Conservation (phyloP, 2,797 vertebrate genomes). For the Sebastolobus altivelis region DNA sequence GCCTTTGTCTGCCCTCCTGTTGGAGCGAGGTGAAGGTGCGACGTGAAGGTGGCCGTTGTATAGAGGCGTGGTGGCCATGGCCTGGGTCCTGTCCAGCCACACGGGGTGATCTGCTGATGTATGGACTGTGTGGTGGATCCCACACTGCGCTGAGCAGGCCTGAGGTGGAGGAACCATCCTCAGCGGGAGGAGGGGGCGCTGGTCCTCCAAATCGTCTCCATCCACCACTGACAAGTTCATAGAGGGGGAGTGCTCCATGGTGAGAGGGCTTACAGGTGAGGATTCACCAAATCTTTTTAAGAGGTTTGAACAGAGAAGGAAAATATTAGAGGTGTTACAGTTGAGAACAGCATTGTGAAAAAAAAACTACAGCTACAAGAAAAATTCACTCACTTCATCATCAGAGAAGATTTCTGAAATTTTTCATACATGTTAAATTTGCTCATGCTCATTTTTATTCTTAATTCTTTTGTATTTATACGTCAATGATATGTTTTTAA, state of each 20-base stretch:
- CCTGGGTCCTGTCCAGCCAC: constrained; percentile 79
- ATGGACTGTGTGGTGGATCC: constrained; percentile 70
- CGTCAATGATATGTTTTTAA: not conserved
- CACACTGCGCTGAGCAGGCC: constrained; percentile 71
- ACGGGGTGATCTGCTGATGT: constrained; percentile 35
- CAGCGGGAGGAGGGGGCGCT: constrained; percentile 68
- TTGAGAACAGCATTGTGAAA: not conserved
- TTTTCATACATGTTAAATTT: not conserved
- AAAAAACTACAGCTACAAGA: not conserved
- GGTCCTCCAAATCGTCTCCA: constrained; percentile 75
- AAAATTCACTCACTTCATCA: not conserved
- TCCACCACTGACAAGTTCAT: constrained; percentile 72
- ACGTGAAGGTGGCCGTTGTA: constrained; percentile 79
- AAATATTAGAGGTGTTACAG: constrained; percentile 14
- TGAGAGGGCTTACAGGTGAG: not conserved
- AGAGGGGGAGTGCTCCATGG: constrained; percentile 78
- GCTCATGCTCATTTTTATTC: not conserved
- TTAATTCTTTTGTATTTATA: constrained; percentile 3
- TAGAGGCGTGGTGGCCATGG: constrained; percentile 70
- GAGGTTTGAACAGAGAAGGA: constrained; percentile 14
- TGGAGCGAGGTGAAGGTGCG: constrained; percentile 57
- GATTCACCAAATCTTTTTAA: constrained; percentile 31
- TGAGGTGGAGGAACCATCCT: constrained; percentile 63
- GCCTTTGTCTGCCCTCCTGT: constrained; percentile 62
- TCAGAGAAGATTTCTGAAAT: not conserved